A percentile compares a stretch with the other conserved stretches of the same genome.
Evolutionary conservation across 2,113 vertebrate genomes (phyloP).

Genomic region (Genyomyrus donnyi): DNA sequence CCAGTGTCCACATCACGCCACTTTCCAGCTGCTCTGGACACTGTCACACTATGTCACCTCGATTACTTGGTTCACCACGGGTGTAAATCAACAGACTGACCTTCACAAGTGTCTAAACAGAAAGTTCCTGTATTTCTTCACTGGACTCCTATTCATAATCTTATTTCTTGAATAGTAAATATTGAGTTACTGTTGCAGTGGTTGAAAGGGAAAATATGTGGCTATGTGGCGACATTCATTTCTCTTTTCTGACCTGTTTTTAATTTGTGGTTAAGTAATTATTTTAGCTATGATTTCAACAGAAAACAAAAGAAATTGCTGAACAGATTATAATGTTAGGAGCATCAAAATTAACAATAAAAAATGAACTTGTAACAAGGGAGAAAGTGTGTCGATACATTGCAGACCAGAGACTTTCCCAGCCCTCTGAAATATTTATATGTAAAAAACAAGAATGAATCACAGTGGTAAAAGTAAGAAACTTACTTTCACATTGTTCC

Average conservation of each 20-base stretch:
- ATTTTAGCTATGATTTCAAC: conserved; percentile 66
- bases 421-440: not conserved
- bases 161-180: conserved; percentile 52
- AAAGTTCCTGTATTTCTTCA: conserved; percentile 56
- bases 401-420: not conserved
- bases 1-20: not conserved
- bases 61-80: not conserved
- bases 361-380: not conserved
- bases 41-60: not conserved
- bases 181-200: conserved; percentile 61
- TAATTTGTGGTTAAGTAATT: conserved; percentile 69
- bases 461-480: not conserved
- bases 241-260: conserved; percentile 68
- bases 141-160: conserved; percentile 41
- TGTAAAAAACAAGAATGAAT: not conserved
- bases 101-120: conserved; percentile 47
- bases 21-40: not conserved
- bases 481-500: not conserved
- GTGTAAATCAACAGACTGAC: not conserved
- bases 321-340: not conserved
- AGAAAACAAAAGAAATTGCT: conserved; percentile 33
- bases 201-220: conserved; percentile 53
- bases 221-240: conserved; percentile 64
- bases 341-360: not conserved
- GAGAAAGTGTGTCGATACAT: not conserved